These are phyloP conservation scores for Musca vetustissima DNA, from an alignment of 1,140 invertebrate species.

Conservation along the genomic window DNA sequence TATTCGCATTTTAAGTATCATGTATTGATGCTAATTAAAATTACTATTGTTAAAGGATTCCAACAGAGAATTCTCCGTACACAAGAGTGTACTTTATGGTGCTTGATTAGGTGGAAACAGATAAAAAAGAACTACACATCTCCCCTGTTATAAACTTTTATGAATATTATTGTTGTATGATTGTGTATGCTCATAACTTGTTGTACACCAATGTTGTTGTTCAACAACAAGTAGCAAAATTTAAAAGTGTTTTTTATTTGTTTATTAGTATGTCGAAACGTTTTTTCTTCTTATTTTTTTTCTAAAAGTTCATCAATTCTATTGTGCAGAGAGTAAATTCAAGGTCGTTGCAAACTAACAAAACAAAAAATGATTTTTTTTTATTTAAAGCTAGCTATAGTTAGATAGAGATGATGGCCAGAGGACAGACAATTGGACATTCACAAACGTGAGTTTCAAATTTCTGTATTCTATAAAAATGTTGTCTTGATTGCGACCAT, in stretches of 20 bases:
- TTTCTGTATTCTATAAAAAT: neutral
- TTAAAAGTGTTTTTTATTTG: neutral
- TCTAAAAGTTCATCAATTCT: slow-evolving; percentile 10
- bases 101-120: no score
- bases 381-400: neutral
- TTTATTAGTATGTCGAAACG: neutral
- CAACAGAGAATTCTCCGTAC: no score
- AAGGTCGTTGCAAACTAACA: neutral
- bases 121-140: neutral
- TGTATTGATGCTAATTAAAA: slow-evolving; percentile 21
- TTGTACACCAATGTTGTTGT: no score
- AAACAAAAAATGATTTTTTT: neutral
- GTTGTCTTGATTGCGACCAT: neutral
- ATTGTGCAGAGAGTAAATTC: neutral
- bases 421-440: neutral
- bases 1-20: no score
- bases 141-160: neutral
- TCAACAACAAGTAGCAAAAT: neutral
- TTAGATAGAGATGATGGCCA: no score
- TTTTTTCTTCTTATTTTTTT: slow-evolving; percentile 1
- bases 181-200: no score
- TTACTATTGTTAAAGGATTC: slow-evolving; percentile 3
- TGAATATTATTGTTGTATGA: neutral
- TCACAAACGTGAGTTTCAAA: slow-evolving; percentile 13
- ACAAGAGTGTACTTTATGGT: no score